Evolutionary conservation across 2,113 vertebrate species (phyloP).

Genomic region (Zapus hudsonius): DNA sequence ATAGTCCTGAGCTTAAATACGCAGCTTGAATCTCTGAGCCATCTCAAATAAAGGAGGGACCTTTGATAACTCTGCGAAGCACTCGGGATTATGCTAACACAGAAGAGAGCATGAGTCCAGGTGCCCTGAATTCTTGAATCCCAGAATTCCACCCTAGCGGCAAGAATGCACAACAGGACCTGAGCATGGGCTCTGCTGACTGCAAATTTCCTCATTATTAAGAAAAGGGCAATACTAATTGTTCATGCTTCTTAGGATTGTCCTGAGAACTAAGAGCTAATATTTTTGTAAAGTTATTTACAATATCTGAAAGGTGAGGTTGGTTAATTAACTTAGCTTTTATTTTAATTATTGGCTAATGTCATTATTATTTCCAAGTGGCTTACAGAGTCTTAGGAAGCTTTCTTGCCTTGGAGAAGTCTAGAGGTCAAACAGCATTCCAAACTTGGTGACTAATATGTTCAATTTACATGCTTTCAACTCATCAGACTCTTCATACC

Average conservation of each 20-base stretch:
- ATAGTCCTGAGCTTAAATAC: not conserved
- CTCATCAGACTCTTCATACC: not conserved
- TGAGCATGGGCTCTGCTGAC: not conserved
- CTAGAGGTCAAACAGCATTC: not conserved
- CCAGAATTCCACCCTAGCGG: not conserved
- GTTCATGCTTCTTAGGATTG: not conserved
- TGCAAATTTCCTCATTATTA: not conserved
- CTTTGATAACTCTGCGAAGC: not conserved
- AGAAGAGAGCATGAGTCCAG: not conserved
- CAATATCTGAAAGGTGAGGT: not conserved
- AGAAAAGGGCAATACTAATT: not conserved
- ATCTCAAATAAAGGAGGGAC: not conserved
- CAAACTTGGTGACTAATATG: not conserved
- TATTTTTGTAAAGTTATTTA: not conserved
- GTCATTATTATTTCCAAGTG: conserved; percentile 17
- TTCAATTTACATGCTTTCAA: not conserved
- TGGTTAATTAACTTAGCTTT: not conserved
- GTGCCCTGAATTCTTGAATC: not conserved
- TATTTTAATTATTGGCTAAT: not conserved
- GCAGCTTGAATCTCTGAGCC: not conserved
- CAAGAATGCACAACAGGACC: not conserved
- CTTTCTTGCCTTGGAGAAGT: not conserved
- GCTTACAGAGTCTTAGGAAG: not conserved
- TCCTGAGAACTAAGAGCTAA: not conserved
- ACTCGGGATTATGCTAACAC: not conserved